Base-by-base conservation (phyloP, 2,113 vertebrate genomes). In the Sphaerodactylus townsendi region DNA sequence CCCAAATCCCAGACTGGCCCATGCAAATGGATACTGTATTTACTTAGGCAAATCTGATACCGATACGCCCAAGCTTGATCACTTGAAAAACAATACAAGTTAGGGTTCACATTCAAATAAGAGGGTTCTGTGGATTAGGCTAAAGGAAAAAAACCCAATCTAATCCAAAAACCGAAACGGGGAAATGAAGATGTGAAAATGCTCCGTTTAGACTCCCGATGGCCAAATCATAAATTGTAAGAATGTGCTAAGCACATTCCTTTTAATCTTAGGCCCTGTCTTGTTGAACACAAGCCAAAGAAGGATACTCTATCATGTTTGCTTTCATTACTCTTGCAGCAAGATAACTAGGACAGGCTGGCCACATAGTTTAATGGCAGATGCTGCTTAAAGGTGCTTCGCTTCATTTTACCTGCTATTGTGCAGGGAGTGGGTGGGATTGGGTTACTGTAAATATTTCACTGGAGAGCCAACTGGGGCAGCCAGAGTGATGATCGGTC, bases 361-460 rank as follows among this genome's bases (percentile, higher is more conserved):
- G 46, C 9, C 10, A 65, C 1, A 0, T 21, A 86, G 19, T 50
- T 64, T 79, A 79, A 65, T 59, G n/a, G 73, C 70, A 39, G 80
- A 59, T 87, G 37, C 7, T 79, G 19, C 1, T 82, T n/a, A 82
- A 83, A 56, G 66, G 35, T 35, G 0, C 21, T 84, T 88, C 4
- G 19, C 74, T 92, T 90, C 33, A 39, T 85, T 91, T 93, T 87
- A 74, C 9, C 2, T 89, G 90, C 39, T 78, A 0, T 85, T 89
- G 70, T 85, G 30, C 76, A 87, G 15, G 8, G 25, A 64, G 77
- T 65, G 35, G 81, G 46, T 66, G 37, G 80, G 56, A 72, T 85
- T 33, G 10, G 48, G 35, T 88, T 92, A n/a, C 84, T 39, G 75
- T 82, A 90, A 92, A 90, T 87, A 88, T 91, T 92, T 50, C 82